A percentile compares a stretch with the other conserved stretches of the same genome.
phyloP scores from a whole-genome alignment of 2,888 invertebrate genomes.

The Flexamia atlantica region DNA sequence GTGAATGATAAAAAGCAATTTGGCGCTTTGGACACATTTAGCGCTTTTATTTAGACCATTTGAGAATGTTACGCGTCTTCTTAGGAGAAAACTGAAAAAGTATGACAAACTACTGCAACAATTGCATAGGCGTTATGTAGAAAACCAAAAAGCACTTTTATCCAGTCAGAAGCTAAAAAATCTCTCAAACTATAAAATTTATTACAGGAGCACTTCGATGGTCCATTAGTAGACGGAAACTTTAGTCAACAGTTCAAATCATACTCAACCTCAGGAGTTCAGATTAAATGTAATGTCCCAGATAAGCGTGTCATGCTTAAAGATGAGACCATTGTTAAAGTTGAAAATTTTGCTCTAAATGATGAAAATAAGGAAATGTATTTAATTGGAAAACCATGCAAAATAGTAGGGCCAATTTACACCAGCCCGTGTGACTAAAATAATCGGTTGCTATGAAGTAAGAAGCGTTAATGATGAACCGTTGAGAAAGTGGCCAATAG shows the following conservation, averaged over 20 bases:
- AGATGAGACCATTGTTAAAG: neutral
- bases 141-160: neutral
- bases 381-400: neutral
- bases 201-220: neutral
- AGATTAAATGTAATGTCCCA: neutral
- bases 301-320: neutral
- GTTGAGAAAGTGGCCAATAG: no score
- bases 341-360: neutral
- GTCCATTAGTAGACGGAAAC: neutral
- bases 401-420: neutral
- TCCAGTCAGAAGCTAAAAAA: neutral
- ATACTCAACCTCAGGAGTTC: neutral
- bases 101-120: slow-evolving; percentile 16
- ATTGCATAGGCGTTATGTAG: neutral
- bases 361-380: neutral
- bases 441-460: no score
- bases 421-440: neutral
- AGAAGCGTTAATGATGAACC: no score
- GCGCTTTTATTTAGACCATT: no score
- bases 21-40: neutral
- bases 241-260: neutral
- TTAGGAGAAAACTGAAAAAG: neutral
- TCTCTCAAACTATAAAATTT: neutral
- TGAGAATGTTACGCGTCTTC: neutral
- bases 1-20: neutral